Conservation (phyloP, 2,888 invertebrate species). For the Cephus pulcher region DNA sequence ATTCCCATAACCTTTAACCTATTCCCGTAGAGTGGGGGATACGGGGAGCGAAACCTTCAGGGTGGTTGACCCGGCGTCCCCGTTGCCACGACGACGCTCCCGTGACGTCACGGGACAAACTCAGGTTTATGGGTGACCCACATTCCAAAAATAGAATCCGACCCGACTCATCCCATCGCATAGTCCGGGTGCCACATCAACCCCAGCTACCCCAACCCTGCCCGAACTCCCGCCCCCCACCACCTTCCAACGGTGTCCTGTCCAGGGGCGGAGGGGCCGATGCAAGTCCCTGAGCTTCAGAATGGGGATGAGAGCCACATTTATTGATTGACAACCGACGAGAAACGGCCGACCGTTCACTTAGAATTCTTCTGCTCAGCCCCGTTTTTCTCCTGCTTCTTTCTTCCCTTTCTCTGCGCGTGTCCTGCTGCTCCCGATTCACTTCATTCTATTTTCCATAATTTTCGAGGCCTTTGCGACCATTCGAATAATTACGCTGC, state of each 20-base stretch:
- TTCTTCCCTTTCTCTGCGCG: neutral
- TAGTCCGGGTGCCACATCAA: slow-evolving; percentile 5
- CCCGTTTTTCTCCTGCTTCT: too few species aligned
- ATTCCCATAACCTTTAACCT: slow-evolving; percentile 34
- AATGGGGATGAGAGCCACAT: slow-evolving; percentile 7
- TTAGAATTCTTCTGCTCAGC: too few species aligned
- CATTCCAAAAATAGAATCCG: slow-evolving; percentile 62
- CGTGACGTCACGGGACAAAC: slow-evolving; percentile 65
- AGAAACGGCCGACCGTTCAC: slow-evolving; percentile 1
- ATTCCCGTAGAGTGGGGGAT: slow-evolving; percentile 18
- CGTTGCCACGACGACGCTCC: slow-evolving; percentile 63
- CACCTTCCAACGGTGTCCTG: slow-evolving; percentile 3
- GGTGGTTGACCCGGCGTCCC: slow-evolving; percentile 60
- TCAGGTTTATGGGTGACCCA: slow-evolving; percentile 64
- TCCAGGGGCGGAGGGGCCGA: too few species aligned
- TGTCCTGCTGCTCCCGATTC: slow-evolving; percentile 1
- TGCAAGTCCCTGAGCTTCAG: slow-evolving; percentile 4
- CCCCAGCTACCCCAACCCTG: slow-evolving; percentile 7
- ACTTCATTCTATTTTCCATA: neutral
- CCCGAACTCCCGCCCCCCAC: slow-evolving; percentile 23
- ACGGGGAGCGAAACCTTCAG: slow-evolving; percentile 5
- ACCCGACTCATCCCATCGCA: slow-evolving; percentile 24
- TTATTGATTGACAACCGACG: slow-evolving; percentile 28
- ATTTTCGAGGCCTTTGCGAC: too few species aligned
- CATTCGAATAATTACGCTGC: too few species aligned